Percentiles rank a stretch among this genome's conserved stretches.
These are phyloP conservation scores for Semaprochilodus insignis DNA, from an alignment of 2,797 vertebrate genomes.

Conservation along the genomic window DNA sequence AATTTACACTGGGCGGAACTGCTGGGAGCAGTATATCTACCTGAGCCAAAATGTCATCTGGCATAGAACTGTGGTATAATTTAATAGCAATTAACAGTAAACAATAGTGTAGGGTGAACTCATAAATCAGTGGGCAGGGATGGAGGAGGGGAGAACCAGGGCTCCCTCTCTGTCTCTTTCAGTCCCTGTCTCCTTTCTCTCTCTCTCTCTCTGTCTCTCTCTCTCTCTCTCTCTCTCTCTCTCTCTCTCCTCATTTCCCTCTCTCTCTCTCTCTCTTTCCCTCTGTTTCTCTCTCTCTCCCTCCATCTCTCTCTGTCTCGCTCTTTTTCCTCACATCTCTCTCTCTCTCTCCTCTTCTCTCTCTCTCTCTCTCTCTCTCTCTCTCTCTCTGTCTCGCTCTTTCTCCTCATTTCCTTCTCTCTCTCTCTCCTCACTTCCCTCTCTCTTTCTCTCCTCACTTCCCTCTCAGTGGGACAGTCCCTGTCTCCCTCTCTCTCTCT, in stretches of 20 bases:
- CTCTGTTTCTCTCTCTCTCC: background rate
- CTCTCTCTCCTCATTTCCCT: background rate
- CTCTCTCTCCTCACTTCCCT: too few relatives aligned
- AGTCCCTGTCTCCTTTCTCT: background rate
- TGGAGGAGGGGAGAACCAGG: constrained; percentile 33
- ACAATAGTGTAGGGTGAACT: constrained; percentile 64
- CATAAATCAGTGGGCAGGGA: constrained; percentile 59
- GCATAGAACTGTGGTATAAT: constrained; percentile 69
- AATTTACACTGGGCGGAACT: constrained; percentile 74
- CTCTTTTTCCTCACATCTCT: too few relatives aligned
- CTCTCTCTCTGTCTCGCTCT: too few relatives aligned
- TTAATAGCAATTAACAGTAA: constrained; percentile 75
- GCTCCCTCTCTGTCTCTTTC: constrained; percentile 6
- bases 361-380: too few relatives aligned
- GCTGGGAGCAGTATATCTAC: constrained; percentile 73
- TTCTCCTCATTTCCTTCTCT: too few relatives aligned
- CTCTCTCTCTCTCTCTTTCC: background rate
- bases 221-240: constrained; percentile 7
- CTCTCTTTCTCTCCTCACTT: too few relatives aligned
- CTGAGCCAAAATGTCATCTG: constrained; percentile 74
- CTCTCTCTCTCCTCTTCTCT: too few relatives aligned
- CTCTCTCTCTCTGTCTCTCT: background rate
- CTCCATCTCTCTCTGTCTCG: background rate
- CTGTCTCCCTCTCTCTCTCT: too few relatives aligned
- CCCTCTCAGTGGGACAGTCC: too few relatives aligned